Percentiles rank a stretch among this genome's conserved stretches.
phyloP scores from a whole-genome alignment of 2,888 invertebrate genomes.

The Apamea sordens region DNA sequence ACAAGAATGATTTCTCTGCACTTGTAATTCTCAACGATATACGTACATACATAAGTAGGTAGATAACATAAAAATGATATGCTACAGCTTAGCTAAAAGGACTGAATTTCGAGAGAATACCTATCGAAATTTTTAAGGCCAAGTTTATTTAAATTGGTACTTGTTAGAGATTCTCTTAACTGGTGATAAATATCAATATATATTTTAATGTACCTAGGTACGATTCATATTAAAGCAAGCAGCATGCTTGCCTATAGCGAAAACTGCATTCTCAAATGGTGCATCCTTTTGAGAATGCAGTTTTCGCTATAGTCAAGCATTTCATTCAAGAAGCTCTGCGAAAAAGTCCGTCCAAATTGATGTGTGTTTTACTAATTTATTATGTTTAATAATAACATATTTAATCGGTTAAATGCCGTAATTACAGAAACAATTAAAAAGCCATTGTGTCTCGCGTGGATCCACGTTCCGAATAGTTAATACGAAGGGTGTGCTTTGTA shows the following conservation, averaged over 20 bases:
- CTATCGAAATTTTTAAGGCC: not conserved
- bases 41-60: not conserved
- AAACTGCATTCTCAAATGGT: not conserved
- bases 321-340: not conserved
- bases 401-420: too few species aligned
- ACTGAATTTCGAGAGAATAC: not conserved
- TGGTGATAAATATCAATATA: not conserved
- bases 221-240: not conserved
- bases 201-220: not conserved
- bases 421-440: too few species aligned
- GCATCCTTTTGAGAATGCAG: not conserved
- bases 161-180: not conserved
- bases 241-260: not conserved
- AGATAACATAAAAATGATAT: not conserved
- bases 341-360: not conserved
- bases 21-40: constrained; percentile 4
- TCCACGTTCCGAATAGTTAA: too few species aligned
- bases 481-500: not conserved
- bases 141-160: not conserved
- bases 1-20: constrained; percentile 24
- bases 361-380: not conserved
- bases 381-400: not conserved
- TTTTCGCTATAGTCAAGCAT: not conserved
- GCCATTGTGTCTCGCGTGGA: too few species aligned
- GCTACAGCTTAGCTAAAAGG: not conserved